Evolutionary conservation across 2,797 vertebrate genomes (phyloP).

Genomic region (Rhabdophis nuchalis): DNA sequence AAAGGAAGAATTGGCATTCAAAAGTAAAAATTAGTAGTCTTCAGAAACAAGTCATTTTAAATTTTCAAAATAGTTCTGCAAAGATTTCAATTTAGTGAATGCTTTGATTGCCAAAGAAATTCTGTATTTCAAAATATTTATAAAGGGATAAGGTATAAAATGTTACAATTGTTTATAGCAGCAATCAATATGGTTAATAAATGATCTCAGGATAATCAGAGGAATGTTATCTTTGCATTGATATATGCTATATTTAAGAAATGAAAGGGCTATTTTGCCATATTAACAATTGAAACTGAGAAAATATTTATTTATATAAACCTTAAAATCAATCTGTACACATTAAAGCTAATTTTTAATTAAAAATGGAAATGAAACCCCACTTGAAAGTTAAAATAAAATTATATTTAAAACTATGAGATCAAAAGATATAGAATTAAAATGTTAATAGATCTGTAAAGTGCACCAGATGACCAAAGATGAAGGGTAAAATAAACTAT

Average conservation of each 20-base stretch:
- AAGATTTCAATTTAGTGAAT: neutral
- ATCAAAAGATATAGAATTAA: neutral
- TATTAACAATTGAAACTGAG: slow-evolving; percentile 56
- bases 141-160: neutral
- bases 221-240: slow-evolving; percentile 19
- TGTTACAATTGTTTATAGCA: neutral
- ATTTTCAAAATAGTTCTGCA: slow-evolving; percentile 9
- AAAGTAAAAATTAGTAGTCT: slow-evolving; percentile 34
- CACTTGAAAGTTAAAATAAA: slow-evolving; percentile 43
- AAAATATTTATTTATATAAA: slow-evolving; percentile 47
- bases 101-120: slow-evolving; percentile 32
- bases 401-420: neutral
- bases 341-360: slow-evolving; percentile 38
- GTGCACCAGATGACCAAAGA: slow-evolving; percentile 66
- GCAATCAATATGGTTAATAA: neutral
- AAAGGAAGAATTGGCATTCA: slow-evolving; percentile 34
- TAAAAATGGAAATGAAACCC: slow-evolving; percentile 46
- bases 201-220: slow-evolving; percentile 31
- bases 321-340: slow-evolving; percentile 41
- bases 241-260: neutral
- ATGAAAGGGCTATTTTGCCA: slow-evolving; percentile 25
- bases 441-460: slow-evolving; percentile 34
- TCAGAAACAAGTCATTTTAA: slow-evolving; percentile 28
- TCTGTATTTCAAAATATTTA: neutral
- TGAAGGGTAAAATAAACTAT: slow-evolving; percentile 52